Evolutionary conservation across 2,888 invertebrate species (phyloP).

Genomic region (Sylvicola cinctus): DNA sequence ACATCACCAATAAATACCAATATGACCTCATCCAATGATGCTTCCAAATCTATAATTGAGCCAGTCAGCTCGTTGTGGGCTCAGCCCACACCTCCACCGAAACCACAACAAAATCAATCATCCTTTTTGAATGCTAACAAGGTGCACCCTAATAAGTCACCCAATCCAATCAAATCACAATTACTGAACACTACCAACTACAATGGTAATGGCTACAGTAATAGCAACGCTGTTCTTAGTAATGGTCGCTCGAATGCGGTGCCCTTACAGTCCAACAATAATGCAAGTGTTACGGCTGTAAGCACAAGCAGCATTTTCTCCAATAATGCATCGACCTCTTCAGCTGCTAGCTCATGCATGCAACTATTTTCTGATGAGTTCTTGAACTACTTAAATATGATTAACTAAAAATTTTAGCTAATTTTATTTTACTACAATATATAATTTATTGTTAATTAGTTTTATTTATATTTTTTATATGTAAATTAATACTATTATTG

Average conservation of each 20-base stretch:
- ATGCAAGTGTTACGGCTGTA: neutral
- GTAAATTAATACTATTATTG: neutral
- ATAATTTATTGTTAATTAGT: constrained; percentile 8
- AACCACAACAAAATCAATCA: constrained; percentile 6
- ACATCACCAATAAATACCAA: too few species aligned
- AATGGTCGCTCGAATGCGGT: too few species aligned
- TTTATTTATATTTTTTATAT: neutral
- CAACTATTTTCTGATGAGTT: constrained; percentile 41
- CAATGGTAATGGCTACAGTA: constrained; percentile 1
- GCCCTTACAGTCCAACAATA: constrained; percentile 12
- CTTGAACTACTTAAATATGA: constrained; percentile 38
- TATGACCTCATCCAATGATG: too few species aligned
- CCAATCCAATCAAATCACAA: neutral
- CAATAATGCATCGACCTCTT: neutral
- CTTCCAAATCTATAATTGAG: neutral
- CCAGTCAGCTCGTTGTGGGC: constrained; percentile 7
- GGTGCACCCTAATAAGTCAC: neutral
- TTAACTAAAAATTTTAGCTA: constrained; percentile 25
- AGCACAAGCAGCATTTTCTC: neutral
- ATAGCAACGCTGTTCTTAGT: constrained; percentile 3
- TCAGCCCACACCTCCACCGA: constrained; percentile 8
- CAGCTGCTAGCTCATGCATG: constrained; percentile 29
- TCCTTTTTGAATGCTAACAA: neutral
- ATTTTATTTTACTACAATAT: constrained; percentile 7
- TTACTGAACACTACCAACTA: constrained; percentile 1